Conservation (phyloP, 2,113 vertebrate species). For the Hyperoodon ampullatus region DNA sequence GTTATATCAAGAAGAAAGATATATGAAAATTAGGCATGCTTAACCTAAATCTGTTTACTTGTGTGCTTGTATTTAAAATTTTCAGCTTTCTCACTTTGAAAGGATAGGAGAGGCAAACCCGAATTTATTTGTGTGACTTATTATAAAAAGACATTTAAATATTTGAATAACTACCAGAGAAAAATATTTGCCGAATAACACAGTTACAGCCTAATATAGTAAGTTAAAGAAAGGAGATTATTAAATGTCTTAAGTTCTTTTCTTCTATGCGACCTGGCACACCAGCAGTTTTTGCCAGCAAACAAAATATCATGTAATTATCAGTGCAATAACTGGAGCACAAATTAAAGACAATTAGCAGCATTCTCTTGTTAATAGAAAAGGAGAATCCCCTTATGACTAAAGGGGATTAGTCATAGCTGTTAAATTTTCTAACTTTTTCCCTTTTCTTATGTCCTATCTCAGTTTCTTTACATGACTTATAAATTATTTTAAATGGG, state of each 20-base stretch:
- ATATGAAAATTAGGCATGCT: background rate
- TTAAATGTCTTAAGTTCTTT: slow-evolving; percentile 29
- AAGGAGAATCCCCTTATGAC: slow-evolving; percentile 43
- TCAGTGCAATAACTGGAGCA: slow-evolving; percentile 60
- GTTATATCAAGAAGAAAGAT: background rate
- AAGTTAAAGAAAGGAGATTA: slow-evolving; percentile 8
- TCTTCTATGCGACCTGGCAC: slow-evolving; percentile 15
- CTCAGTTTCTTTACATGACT: background rate
- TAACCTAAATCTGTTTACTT: background rate
- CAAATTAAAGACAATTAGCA: slow-evolving; percentile 79
- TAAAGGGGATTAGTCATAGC: slow-evolving; percentile 52
- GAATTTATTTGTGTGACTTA: slow-evolving; percentile 26
- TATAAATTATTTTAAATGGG: background rate
- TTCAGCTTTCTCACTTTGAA: slow-evolving; percentile 33
- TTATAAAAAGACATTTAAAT: slow-evolving; percentile 29
- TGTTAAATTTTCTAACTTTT: slow-evolving; percentile 53
- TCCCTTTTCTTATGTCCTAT: background rate
- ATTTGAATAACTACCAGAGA: background rate
- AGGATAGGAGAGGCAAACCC: background rate
- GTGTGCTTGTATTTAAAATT: background rate
- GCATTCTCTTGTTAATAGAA: slow-evolving; percentile 46
- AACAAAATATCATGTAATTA: slow-evolving; percentile 62
- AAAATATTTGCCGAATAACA: slow-evolving; percentile 42
- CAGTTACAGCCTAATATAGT: background rate
- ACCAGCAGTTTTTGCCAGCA: slow-evolving; percentile 52